Evolutionary conservation across 2,888 invertebrate genomes (phyloP), one percentile per base, ranked within the genome.

Genomic region (Antheraea yamamai): DNA sequence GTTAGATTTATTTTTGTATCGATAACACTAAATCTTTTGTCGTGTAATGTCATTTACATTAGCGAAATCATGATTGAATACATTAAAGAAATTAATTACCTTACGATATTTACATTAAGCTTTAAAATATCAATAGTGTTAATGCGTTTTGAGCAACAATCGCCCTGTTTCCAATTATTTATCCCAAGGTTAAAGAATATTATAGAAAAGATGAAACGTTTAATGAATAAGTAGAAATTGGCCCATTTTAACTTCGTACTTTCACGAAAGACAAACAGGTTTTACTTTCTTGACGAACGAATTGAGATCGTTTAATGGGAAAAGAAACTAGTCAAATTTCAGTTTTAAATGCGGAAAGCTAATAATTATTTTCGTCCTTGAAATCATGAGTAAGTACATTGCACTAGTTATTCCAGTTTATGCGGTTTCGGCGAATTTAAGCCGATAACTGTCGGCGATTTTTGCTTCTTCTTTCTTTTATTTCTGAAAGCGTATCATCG

Each of bases 261-360:
- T 75, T 73, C 72, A 75, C 75, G 20, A 26, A 73, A 70, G n/a
- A 73, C 26, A 73, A 75, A 73, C 73, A 7, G 30, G 73, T 73
- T 68, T 51, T 75, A 71, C 75, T 75, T 75, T 73, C 75, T 51
- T 47, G 20, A 39, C 70, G 47, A 58, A 71, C 51, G 58, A 75
- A n/a, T 70, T 70, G 20, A 70, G n/a, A 39, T n/a, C 70, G 39
- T 39, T 70, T 39, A 70, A n/a, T 39, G n/a, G 3, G 70, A 39
- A 39, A 39, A 39, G 39, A 39, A 70, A 70, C 23, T 70, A 39
- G 4, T 70, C n/a, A 39, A 70, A 35, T 10, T 39, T 23, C 3
- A 23, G n/a, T 70, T 35, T 70, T 39, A 39, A 70, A 35, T 6
- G 7, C 16, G 14, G 26, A 26, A 64, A 26, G 26, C 12, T 23